phyloP scores from a whole-genome alignment of 1,140 invertebrate genomes.

The Zaprionus kolodkinae region DNA sequence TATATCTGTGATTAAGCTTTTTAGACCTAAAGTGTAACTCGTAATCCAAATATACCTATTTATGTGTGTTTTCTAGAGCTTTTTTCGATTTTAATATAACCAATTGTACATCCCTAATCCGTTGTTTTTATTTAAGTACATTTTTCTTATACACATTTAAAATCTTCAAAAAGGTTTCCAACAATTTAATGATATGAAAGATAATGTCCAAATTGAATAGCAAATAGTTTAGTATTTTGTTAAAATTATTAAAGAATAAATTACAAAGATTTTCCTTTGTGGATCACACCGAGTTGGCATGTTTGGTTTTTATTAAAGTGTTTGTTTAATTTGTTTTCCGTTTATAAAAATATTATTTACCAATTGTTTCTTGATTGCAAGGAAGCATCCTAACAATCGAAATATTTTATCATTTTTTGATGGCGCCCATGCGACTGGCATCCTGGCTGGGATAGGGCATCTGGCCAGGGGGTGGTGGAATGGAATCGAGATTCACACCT shows the following conservation, averaged over 20 bases:
- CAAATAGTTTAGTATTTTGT: background rate
- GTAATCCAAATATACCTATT: constrained; percentile 36
- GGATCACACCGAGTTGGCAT: background rate
- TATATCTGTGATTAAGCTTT: constrained; percentile 66
- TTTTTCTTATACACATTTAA: no score
- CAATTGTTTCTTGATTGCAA: background rate
- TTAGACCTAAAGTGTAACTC: constrained; percentile 46
- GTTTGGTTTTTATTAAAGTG: constrained; percentile 7
- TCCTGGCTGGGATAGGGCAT: constrained; percentile 98
- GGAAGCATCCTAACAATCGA: no score
- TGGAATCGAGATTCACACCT: constrained; percentile 75
- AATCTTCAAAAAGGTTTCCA: no score
- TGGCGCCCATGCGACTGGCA: constrained; percentile 85
- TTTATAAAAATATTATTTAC: constrained; percentile 17
- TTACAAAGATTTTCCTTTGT: background rate
- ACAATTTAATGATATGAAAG: no score
- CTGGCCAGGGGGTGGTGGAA: constrained; percentile 85
- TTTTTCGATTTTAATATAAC: background rate
- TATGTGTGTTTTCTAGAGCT: constrained; percentile 8
- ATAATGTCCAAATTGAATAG: background rate
- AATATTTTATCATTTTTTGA: constrained; percentile 15
- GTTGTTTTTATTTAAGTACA: background rate
- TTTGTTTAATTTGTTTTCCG: background rate
- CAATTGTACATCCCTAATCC: background rate
- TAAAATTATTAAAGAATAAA: constrained; percentile 1